phyloP scores from a whole-genome alignment of 1,140 invertebrate genomes.

The Leptonema lineaticorne region DNA sequence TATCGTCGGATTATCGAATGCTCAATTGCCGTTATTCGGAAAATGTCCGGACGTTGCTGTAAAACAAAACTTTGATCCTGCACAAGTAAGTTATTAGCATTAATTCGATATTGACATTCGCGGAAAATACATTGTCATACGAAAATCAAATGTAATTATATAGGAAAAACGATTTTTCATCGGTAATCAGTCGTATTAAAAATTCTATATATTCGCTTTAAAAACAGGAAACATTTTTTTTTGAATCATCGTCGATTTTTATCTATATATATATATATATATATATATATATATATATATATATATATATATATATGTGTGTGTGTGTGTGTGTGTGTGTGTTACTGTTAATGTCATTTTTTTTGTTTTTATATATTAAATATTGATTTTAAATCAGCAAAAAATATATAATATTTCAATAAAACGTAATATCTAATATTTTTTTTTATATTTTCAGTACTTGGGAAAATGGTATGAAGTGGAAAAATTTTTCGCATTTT shows the following conservation, averaged over 20 bases:
- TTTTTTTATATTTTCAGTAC: conserved; percentile 56
- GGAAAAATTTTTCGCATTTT: conserved; percentile 73
- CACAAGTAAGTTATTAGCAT: conserved; percentile 52
- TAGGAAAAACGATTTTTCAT: too few relatives aligned
- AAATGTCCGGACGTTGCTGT: conserved; percentile 64
- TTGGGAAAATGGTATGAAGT: conserved; percentile 78
- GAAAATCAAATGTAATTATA: too few relatives aligned
- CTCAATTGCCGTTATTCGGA: conserved; percentile 66
- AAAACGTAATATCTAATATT: background rate
- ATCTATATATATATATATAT: background rate
- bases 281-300: too few relatives aligned
- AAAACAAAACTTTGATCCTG: conserved; percentile 60
- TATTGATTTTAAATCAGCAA: too few relatives aligned
- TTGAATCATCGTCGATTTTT: background rate
- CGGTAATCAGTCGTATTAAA: too few relatives aligned
- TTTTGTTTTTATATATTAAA: too few relatives aligned
- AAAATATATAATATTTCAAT: background rate
- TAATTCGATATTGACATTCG: too few relatives aligned
- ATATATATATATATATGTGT: too few relatives aligned
- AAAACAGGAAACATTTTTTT: conserved; percentile 7
- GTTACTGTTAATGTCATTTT: too few relatives aligned
- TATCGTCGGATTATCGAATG: conserved; percentile 38
- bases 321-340: too few relatives aligned
- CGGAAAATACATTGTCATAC: too few relatives aligned
- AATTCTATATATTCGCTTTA: too few relatives aligned